Conservation (phyloP, 1,140 invertebrate species). For the Leptonema lineaticorne region DNA sequence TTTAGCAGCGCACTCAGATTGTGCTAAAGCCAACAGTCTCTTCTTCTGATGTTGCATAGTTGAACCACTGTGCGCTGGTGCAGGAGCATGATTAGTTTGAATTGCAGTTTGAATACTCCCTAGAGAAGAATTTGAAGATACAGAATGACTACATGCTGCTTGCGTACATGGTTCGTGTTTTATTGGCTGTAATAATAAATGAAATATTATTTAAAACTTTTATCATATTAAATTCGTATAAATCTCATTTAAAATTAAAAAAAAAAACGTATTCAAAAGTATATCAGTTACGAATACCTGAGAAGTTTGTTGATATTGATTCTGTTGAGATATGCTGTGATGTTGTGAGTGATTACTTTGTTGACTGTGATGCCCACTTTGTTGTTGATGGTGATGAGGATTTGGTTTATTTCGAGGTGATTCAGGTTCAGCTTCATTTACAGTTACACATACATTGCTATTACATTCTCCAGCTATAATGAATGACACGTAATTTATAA, state of each 20-base stretch:
- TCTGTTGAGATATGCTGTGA: constrained; percentile 41
- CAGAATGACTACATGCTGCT: constrained; percentile 33
- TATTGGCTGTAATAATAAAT: constrained; percentile 31
- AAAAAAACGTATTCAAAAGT: neutral
- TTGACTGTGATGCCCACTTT: constrained; percentile 38
- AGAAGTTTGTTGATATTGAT: constrained; percentile 36
- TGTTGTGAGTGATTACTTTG: constrained; percentile 41
- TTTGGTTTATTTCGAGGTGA: constrained; percentile 36
- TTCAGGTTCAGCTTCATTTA: constrained; percentile 18
- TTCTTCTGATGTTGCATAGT: constrained; percentile 82
- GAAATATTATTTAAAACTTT: neutral
- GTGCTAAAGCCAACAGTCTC: constrained; percentile 77
- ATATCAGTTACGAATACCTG: constrained; percentile 4
- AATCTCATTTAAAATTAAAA: neutral
- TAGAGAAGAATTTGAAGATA: constrained; percentile 36
- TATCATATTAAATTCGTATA: neutral
- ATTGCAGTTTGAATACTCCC: constrained; percentile 29
- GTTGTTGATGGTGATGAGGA: constrained; percentile 42
- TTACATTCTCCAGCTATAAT: constrained; percentile 32
- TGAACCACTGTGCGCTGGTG: constrained; percentile 57
- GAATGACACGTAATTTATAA: neutral
- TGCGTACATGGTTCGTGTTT: constrained; percentile 40
- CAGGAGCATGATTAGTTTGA: constrained; percentile 35
- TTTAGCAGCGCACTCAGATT: constrained; percentile 69
- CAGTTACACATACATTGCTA: constrained; percentile 23